These are phyloP conservation scores for Pelobates cultripes DNA, from an alignment of 2,797 vertebrate genomes.

Conservation along the genomic window DNA sequence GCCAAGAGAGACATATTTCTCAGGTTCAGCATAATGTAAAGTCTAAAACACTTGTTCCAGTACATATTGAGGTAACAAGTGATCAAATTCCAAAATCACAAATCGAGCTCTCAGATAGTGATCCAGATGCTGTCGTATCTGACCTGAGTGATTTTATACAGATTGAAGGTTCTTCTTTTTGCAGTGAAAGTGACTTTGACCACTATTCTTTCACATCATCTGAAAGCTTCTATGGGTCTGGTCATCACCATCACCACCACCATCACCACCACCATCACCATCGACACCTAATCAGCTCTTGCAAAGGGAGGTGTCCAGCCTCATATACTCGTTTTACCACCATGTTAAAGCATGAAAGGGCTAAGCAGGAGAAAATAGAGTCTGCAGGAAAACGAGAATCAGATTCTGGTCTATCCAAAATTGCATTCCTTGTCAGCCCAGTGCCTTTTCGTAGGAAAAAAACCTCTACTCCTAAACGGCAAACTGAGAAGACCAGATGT, in stretches of 20 bases:
- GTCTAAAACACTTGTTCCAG: constrained; percentile 74
- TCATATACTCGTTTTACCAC: constrained; percentile 97
- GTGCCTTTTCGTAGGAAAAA: constrained; percentile 99
- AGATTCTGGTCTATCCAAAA: constrained; percentile 90
- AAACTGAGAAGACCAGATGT: constrained; percentile 82
- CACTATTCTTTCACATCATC: constrained; percentile 96
- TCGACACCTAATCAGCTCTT: constrained; percentile 89
- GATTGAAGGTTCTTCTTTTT: constrained; percentile 94
- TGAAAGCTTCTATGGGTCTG: constrained; percentile 89
- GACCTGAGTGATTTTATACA: constrained; percentile 96
- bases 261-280: constrained; percentile 86
- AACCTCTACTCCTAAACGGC: constrained; percentile 78
- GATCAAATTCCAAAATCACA: constrained; percentile 71
- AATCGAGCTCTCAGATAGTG: constrained; percentile 89
- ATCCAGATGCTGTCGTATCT: constrained; percentile 89
- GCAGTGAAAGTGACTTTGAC: constrained; percentile 98
- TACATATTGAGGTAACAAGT: constrained; percentile 79
- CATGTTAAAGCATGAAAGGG: constrained; percentile 92
- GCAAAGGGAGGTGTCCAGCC: constrained; percentile 95
- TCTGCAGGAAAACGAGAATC: constrained; percentile 72
- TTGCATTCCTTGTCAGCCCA: constrained; percentile 96
- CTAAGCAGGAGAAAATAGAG: constrained; percentile 81
- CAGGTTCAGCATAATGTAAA: constrained; percentile 75
- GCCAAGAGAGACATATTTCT: constrained; percentile 76
- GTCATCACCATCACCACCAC: constrained; percentile 83